Percentiles rank a stretch among this genome's conserved stretches.
phyloP scores from a whole-genome alignment of 2,888 invertebrate genomes.

The Ophion obscuratus region DNA sequence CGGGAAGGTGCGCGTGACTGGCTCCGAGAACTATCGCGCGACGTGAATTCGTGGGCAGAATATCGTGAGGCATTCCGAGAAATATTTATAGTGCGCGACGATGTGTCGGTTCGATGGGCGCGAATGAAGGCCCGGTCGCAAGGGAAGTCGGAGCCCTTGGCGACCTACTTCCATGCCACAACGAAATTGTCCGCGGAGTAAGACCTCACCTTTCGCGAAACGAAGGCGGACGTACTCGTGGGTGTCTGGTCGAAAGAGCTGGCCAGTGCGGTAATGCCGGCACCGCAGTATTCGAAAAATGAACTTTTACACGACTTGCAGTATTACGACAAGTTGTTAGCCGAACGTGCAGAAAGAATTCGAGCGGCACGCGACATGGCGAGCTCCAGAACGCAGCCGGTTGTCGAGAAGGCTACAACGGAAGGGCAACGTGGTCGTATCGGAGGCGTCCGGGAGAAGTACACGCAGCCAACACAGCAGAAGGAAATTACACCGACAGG shows the following conservation, averaged over 20 bases:
- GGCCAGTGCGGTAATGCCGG: too few relatives aligned
- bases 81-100: neutral
- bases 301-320: too few relatives aligned
- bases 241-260: neutral
- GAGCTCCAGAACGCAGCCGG: too few relatives aligned
- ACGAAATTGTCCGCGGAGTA: neutral
- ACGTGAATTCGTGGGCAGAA: neutral
- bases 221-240: neutral
- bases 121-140: neutral
- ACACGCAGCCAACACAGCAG: too few relatives aligned
- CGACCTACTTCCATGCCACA: conserved; percentile 15
- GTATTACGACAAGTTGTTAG: too few relatives aligned
- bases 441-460: too few relatives aligned
- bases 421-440: too few relatives aligned
- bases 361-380: too few relatives aligned
- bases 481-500: too few relatives aligned
- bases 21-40: neutral
- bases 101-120: neutral
- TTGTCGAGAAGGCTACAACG: too few relatives aligned
- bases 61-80: conserved; percentile 10
- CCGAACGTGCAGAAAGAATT: too few relatives aligned
- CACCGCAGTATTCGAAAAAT: neutral
- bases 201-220: neutral
- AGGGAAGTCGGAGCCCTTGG: neutral
- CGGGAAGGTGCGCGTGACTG: conserved; percentile 19